Base-by-base conservation (phyloP, 2,113 vertebrate genomes). In the Rhadina sibilatrix region DNA sequence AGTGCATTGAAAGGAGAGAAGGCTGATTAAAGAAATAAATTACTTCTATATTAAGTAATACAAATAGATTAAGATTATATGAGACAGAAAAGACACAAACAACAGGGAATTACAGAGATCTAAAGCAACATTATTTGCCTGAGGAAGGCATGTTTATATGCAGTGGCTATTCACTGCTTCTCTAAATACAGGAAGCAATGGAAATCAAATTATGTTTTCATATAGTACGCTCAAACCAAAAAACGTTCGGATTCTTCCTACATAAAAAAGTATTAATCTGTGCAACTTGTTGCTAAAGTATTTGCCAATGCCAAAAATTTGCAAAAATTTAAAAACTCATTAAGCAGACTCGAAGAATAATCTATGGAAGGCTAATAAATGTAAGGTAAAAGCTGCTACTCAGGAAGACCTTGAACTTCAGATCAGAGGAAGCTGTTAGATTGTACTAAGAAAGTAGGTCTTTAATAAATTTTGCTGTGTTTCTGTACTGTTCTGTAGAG, bases 131-230 rank as follows among this genome's bases (percentile, higher is more conserved):
- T 90, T 88, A 72, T 77, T 87, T 93, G 46, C 70, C 46, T 71
- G 38, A 18, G 21, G 60, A 81, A 78, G 33, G 23, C 10, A 52
- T 20, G 4, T 56, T 90, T 85, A 40, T 57, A 50, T 69, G 22
- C n/a, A 72, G 56, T 83, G 37, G 93, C 28, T 94, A 71, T 83
- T 95, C 66, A 65, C 27, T 30, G 5, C 38, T 72, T 71, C 78
- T 91, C 30, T 91, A 70, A 91, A 79, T 77, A 49, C 8, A 79
- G 28, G 53, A 89, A 79, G 25, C 19, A 94, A 50, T 65, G 70
- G 85, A 94, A 92, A 91, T 79, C 27, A 78, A 71, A 83, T 94
- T 60, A 52, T 52, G 3, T 93, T 84, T 84, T 87, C 70, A 61
- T 85, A 54, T 3, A 53, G 8, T 15, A 54, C 3, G 30, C 59